Base-by-base conservation (phyloP, 2,113 vertebrate species). In the Stomatorhinus ivindoensis region DNA sequence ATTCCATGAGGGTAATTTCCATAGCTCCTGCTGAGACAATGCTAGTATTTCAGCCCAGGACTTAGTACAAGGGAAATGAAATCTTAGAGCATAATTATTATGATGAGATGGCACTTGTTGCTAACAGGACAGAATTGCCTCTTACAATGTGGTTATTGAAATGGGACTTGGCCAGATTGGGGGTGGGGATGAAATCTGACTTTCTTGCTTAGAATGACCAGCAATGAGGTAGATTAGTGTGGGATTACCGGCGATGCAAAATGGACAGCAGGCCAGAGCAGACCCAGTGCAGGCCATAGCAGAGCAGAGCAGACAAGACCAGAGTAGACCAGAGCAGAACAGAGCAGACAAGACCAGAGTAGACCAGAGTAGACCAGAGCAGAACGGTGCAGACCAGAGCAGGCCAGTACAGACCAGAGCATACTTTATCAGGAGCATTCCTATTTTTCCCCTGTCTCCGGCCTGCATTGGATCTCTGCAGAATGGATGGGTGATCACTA, bases 71-170 rank as follows among this genome's bases (percentile, higher is more conserved):
- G 85, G 61, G 61, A 87, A 87, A 65, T 86, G 55, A 89, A 89
- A 89, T 51, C 55, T 48, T 86, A 89, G 48, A 76, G 85, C 65
- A 17, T 87, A 53, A 89, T 89, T 87, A 89, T 87, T 89, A 87
- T 61, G 50, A 35, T 48, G 48, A 87, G 85, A 89, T 27, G 89
- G 51, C 65, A 87, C 89, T 87, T 87, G 84, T 86, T 86, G 53
- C 58, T 76, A 86, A 87, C 58, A 76, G 89, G 21, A 80, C 53
- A 87, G 53, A 90, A 90, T 76, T 19, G 50, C 47, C 47, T 76
- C 65, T 87, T 51, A 44, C 65, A 86, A 80, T 90, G 27, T 53
- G 50, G 46, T 90, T 80, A 55, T 51, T 58, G 86, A 87, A 90
- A 90, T 82, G 35, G 55, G 35, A 7, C n/a, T 3, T 24, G 19